phyloP scores from a whole-genome alignment of 2,797 vertebrate genomes.

The Mus spretus region DNA sequence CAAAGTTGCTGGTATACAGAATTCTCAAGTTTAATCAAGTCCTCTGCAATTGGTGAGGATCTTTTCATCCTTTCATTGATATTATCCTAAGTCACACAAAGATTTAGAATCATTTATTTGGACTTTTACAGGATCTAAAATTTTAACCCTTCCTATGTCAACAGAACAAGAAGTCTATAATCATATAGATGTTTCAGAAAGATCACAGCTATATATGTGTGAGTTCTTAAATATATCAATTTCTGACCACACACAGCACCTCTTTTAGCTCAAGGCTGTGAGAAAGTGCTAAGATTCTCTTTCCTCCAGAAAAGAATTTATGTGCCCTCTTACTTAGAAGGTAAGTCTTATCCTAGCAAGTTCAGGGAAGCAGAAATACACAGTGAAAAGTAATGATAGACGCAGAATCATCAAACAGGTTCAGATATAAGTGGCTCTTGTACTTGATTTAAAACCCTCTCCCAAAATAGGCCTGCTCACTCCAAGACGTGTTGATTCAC shows the following conservation, averaged over 20 bases:
- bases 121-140: neutral
- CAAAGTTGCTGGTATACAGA: neutral
- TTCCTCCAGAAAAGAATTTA: neutral
- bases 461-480: neutral
- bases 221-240: neutral
- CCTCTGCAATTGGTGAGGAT: conserved; percentile 7
- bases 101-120: neutral
- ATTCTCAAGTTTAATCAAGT: conserved; percentile 21
- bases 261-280: neutral
- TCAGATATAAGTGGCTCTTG: neutral
- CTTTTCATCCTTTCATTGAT: neutral
- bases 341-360: neutral
- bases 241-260: neutral
- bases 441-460: neutral
- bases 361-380: neutral
- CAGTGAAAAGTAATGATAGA: neutral
- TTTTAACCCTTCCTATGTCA: neutral
- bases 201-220: neutral
- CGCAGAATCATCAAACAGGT: neutral
- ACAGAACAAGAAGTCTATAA: neutral
- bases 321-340: neutral
- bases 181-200: neutral
- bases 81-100: neutral
- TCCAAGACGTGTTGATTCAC: neutral
- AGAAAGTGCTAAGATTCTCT: neutral